phyloP scores from a whole-genome alignment of 2,797 vertebrate species.

The Sus cebifrons region DNA sequence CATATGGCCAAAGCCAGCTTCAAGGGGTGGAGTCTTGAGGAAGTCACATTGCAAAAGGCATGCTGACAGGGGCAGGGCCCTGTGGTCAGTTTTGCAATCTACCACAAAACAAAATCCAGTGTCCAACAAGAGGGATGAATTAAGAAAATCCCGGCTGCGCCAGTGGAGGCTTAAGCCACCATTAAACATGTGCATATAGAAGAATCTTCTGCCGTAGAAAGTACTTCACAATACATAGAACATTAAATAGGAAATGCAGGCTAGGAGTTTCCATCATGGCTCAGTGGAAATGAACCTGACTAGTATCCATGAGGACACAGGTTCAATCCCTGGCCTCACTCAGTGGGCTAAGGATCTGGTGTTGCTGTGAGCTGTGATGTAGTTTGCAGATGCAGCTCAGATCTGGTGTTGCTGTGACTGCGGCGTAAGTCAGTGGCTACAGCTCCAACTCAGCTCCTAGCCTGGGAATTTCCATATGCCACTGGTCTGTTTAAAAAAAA shows the following conservation, averaged over 20 bases:
- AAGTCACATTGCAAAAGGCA: not conserved
- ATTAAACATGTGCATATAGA: not conserved
- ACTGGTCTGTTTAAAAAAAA: too few species aligned
- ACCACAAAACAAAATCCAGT: not conserved
- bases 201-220: not conserved
- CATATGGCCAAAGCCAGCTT: not conserved
- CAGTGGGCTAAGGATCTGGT: too few species aligned
- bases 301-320: too few species aligned
- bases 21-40: not conserved
- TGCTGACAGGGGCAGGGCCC: not conserved
- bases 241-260: not conserved
- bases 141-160: not conserved
- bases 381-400: too few species aligned
- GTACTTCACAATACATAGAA: not conserved
- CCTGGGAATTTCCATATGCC: too few species aligned
- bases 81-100: not conserved
- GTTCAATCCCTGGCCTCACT: too few species aligned
- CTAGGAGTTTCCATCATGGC: too few species aligned
- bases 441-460: too few species aligned
- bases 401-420: too few species aligned
- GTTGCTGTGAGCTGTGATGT: too few species aligned
- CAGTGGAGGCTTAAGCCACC: not conserved
- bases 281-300: too few species aligned
- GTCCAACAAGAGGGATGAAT: not conserved
- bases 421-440: too few species aligned